These are phyloP conservation scores for Heliconius ismenius DNA, from an alignment of 2,888 invertebrate species.

Conservation along the genomic window DNA sequence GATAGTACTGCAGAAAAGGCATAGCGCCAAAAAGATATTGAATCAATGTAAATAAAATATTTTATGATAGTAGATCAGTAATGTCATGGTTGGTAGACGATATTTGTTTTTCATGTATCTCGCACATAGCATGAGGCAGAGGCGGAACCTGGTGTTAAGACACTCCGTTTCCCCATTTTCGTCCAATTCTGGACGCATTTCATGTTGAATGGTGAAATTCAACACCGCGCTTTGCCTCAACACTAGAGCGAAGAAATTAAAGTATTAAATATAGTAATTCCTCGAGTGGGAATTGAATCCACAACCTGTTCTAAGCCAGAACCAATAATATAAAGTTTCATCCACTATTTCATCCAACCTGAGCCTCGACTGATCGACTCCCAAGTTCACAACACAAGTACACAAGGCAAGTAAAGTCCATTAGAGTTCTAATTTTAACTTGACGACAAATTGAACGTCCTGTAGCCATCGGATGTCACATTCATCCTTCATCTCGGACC, in stretches of 20 bases:
- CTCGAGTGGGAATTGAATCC: neutral
- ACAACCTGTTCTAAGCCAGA: neutral
- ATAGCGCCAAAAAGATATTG: slow-evolving; percentile 13
- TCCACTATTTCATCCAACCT: neutral
- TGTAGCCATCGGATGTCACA: slow-evolving; percentile 30
- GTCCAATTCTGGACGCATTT: neutral
- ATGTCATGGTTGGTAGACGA: too few relatives aligned
- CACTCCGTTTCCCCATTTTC: neutral
- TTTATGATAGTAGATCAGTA: neutral
- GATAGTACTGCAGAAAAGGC: slow-evolving; percentile 6
- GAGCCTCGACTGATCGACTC: neutral
- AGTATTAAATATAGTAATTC: neutral
- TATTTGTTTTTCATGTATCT: neutral
- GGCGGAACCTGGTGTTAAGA: neutral
- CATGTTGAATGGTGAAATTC: neutral
- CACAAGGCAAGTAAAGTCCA: slow-evolving; percentile 12
- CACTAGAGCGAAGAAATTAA: neutral
- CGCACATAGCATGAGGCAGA: too few relatives aligned
- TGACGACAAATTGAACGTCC: slow-evolving; percentile 26
- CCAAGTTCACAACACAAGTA: slow-evolving; percentile 5
- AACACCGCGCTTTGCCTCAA: neutral
- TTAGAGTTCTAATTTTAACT: slow-evolving; percentile 13
- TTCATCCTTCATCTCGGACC: slow-evolving; percentile 28
- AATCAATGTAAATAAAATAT: slow-evolving; percentile 6
- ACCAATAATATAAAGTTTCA: neutral